Percentiles rank a stretch among this genome's conserved stretches.
Conservation (phyloP, 53 echinoderm and acorn worm species). For the Astropecten irregularis region DNA sequence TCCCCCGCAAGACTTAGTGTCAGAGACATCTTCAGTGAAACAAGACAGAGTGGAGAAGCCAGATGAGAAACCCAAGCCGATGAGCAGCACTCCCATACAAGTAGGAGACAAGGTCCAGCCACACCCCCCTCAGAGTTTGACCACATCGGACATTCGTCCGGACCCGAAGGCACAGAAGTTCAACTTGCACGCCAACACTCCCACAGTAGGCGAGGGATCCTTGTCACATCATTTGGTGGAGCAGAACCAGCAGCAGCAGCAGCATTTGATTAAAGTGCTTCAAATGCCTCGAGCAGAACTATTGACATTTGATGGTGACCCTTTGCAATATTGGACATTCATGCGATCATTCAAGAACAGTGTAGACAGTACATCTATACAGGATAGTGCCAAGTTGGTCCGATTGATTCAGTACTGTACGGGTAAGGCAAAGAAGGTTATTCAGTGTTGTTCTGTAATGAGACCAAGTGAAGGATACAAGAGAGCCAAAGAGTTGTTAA, state of each 20-base stretch:
- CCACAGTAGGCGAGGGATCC: background rate
- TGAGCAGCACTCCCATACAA: no score
- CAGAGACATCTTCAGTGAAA: background rate
- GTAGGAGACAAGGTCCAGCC: no score
- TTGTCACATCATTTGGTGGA: background rate
- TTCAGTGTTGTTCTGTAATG: constrained; percentile 27
- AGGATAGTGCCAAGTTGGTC: constrained; percentile 1
- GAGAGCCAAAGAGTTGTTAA: background rate
- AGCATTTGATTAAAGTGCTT: constrained; percentile 45
- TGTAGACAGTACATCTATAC: background rate
- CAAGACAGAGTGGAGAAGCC: no score
- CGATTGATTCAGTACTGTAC: constrained; percentile 32
- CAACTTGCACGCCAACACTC: background rate
- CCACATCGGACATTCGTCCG: no score
- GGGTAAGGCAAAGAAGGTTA: no score
- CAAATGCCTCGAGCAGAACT: constrained; percentile 32
- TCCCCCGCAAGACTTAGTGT: background rate
- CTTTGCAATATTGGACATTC: constrained; percentile 53
- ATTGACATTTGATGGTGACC: constrained; percentile 56
- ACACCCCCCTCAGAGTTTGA: no score
- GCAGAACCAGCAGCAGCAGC: constrained; percentile 45
- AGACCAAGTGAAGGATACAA: constrained; percentile 19
- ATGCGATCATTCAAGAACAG: background rate
- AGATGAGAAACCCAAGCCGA: no score
- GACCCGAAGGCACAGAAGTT: background rate